These are phyloP conservation scores for Oncorhynchus nerka DNA, from an alignment of 2,113 vertebrate genomes.

Conservation along the genomic window DNA sequence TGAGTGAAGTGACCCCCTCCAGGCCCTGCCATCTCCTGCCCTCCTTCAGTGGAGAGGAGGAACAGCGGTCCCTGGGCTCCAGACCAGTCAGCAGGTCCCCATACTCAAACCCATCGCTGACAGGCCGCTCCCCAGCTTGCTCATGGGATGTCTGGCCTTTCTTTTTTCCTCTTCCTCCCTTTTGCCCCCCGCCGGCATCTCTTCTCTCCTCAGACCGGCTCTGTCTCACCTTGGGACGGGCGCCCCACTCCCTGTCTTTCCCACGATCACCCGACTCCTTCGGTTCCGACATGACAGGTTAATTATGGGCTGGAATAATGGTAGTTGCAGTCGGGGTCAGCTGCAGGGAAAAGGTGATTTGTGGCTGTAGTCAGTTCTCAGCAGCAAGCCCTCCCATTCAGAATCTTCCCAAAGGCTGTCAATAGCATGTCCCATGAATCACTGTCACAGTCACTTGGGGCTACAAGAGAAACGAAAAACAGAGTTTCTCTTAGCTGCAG, in stretches of 20 bases:
- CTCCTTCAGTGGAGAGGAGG: conserved; percentile 56
- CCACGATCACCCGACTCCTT: conserved; percentile 65
- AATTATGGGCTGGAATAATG: conserved; percentile 20
- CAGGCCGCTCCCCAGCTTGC: conserved; percentile 59
- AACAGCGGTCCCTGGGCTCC: conserved; percentile 52
- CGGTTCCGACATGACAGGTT: conserved; percentile 67
- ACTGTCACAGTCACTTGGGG: neutral
- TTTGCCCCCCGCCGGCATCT: conserved; percentile 54
- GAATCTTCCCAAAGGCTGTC: conserved; percentile 3
- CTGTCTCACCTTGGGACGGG: conserved; percentile 78
- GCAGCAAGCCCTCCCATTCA: conserved; percentile 21
- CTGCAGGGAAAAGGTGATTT: conserved; percentile 19
- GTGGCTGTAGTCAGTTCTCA: conserved; percentile 27
- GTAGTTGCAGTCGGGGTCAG: neutral
- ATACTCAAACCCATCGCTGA: conserved; percentile 76
- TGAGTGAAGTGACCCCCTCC: conserved; percentile 45
- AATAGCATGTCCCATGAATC: conserved; percentile 14
- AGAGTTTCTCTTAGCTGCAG: neutral
- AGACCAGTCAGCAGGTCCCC: conserved; percentile 66
- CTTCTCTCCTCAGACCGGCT: conserved; percentile 74
- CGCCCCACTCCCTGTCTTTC: conserved; percentile 70
- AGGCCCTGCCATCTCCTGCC: conserved; percentile 59
- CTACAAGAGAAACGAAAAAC: conserved; percentile 33
- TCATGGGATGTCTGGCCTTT: conserved; percentile 63
- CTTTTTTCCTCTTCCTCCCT: conserved; percentile 65